Conservation (phyloP, 2,888 invertebrate species). For the Heliconius charithonia region DNA sequence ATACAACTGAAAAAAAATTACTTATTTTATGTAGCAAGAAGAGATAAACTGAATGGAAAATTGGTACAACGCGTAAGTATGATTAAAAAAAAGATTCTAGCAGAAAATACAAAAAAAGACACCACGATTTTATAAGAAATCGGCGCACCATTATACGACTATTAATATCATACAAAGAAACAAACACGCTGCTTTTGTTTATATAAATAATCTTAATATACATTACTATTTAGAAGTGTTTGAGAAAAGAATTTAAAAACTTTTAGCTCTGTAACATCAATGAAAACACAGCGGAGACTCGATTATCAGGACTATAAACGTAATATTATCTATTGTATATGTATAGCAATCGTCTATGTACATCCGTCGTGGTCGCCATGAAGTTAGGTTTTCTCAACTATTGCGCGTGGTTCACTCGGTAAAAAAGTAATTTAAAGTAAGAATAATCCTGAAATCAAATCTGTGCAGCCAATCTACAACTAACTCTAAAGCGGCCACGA, state of each 20-base stretch:
- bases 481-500: too few species aligned
- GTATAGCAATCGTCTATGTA: too few species aligned
- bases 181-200: background rate
- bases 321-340: too few species aligned
- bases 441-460: too few species aligned
- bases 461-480: too few species aligned
- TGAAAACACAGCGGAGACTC: background rate
- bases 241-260: too few species aligned
- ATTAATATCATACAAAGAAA: background rate
- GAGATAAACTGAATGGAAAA: background rate
- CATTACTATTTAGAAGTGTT: background rate
- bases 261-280: too few species aligned
- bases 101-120: slow-evolving; percentile 8
- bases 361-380: too few species aligned
- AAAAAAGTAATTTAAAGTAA: too few species aligned
- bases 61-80: background rate
- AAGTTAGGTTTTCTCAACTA: too few species aligned
- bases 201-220: background rate
- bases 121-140: slow-evolving; percentile 12
- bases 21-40: background rate
- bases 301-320: background rate
- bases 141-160: slow-evolving; percentile 11
- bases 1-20: background rate
- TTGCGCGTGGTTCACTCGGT: too few species aligned
- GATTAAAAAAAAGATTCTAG: background rate